Evolutionary conservation across 2,888 invertebrate genomes (phyloP), one percentile per base, ranked within the genome.

Genomic region (Diarsia dahlii): DNA sequence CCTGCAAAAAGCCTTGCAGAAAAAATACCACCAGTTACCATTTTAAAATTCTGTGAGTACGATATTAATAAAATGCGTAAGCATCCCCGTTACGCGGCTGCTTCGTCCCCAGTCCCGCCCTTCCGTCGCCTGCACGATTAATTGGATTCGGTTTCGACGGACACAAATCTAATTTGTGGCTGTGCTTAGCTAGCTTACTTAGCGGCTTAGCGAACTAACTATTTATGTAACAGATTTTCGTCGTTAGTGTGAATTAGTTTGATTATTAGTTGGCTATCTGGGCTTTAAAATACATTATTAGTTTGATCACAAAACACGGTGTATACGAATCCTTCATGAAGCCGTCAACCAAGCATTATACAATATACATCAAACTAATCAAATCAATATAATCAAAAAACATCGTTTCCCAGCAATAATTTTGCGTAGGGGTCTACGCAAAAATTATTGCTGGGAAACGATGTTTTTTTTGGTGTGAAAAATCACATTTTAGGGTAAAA

Each of bases 101-200:
- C 46, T 63, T 45, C 63, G 63, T 63, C 63, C n/a, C 13, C 46
- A 18, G 76, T 54, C 65, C 67, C 74, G 72, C 72, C 82, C 56
- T n/a, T 8, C 23, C 63, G 84, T 48, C 80, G 76, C 79, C 81
- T 39, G 20, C 1, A 9, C 58, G 78, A 88, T 88, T 88, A 82
- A 88, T 88, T 84, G 89, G 87, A 84, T 87, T 88, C 74, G 50
- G 80, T 87, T 87, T 88, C 74, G 87, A 86, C 56, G 62, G 64
- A 9, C 84, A 84, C 76, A 84, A 87, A 87, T 88, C 87, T 86
- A 86, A 87, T 87, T 87, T 86, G 86, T 82, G 65, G 52, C 39
- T 56, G 62, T 50, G 85, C 77, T 84, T 74, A 86, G 76, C 75
- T 63, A 62, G 75, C 74, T 60, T 75, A 71, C 68, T 34, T 71